Evolutionary conservation across 1,140 invertebrate species (phyloP).

Genomic region (Calephelis virginiensis): DNA sequence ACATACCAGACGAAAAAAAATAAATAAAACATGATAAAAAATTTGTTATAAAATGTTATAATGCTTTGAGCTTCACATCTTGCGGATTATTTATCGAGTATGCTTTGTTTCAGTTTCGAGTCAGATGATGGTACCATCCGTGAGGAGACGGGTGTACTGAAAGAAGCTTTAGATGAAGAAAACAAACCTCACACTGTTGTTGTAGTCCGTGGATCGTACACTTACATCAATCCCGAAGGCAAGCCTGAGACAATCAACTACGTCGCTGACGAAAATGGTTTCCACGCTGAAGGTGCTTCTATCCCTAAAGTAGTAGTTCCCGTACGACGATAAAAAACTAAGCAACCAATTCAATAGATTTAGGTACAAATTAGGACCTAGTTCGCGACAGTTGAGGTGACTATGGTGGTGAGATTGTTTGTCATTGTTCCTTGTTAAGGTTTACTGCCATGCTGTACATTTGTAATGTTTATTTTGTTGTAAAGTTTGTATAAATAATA

Average conservation of each 20-base stretch:
- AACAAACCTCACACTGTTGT: constrained; percentile 66
- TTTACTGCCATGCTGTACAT: not conserved
- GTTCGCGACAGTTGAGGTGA: not conserved
- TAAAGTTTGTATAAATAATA: not conserved
- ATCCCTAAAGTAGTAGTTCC: not conserved
- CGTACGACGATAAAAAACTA: not conserved
- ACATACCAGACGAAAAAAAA: too few relatives aligned
- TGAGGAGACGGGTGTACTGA: constrained; percentile 59
- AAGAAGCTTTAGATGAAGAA: constrained; percentile 58
- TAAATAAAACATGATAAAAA: too few relatives aligned
- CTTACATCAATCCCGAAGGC: constrained; percentile 56
- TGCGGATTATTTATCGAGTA: not conserved
- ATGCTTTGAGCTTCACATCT: too few relatives aligned
- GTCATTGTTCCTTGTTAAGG: not conserved
- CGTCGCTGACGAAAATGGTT: constrained; percentile 64
- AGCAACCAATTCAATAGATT: not conserved
- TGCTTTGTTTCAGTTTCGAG: constrained; percentile 54
- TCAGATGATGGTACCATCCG: constrained; percentile 56
- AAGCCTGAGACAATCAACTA: constrained; percentile 61
- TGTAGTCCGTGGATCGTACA: constrained; percentile 59
- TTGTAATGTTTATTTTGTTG: not conserved
- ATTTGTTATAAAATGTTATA: too few relatives aligned
- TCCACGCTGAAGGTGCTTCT: not conserved
- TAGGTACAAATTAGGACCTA: not conserved
- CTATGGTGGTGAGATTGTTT: not conserved